Evolutionary conservation across 2,113 vertebrate genomes (phyloP).

Genomic region (Tychaedon coryphoeus): DNA sequence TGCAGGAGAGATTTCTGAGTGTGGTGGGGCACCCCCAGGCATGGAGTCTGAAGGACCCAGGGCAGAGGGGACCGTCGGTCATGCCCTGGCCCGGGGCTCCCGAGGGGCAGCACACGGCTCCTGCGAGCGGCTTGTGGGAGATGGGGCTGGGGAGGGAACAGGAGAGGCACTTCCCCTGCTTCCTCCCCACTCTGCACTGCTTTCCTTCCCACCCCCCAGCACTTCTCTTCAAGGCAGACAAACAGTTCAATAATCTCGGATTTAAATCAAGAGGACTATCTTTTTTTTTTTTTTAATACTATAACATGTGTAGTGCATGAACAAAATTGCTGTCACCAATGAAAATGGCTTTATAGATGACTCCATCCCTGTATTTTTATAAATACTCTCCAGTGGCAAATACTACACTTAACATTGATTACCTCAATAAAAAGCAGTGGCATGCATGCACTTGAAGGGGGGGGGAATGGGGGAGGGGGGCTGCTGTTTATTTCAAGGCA

Average conservation of each 20-base stretch:
- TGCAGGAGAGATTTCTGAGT: not conserved
- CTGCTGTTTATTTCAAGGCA: not conserved
- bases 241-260: not conserved
- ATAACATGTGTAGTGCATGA: not conserved
- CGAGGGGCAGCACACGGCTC: fast-evolving
- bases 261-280: not conserved
- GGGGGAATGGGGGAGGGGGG: not conserved
- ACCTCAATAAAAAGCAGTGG: not conserved
- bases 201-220: not conserved
- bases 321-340: not conserved
- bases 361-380: not conserved
- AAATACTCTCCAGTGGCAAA: not conserved
- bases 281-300: not conserved
- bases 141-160: fast-evolving
- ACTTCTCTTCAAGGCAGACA: not conserved
- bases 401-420: not conserved
- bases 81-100: fast-evolving
- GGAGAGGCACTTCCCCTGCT: not conserved
- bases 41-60: fast-evolving
- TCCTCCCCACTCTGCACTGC: not conserved
- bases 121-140: fast-evolving
- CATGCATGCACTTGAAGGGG: not conserved
- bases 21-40: not conserved
- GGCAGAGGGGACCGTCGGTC: fast-evolving
- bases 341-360: not conserved